These are phyloP conservation scores for Eilema sororculum DNA, from an alignment of 2,888 invertebrate genomes.

Conservation along the genomic window DNA sequence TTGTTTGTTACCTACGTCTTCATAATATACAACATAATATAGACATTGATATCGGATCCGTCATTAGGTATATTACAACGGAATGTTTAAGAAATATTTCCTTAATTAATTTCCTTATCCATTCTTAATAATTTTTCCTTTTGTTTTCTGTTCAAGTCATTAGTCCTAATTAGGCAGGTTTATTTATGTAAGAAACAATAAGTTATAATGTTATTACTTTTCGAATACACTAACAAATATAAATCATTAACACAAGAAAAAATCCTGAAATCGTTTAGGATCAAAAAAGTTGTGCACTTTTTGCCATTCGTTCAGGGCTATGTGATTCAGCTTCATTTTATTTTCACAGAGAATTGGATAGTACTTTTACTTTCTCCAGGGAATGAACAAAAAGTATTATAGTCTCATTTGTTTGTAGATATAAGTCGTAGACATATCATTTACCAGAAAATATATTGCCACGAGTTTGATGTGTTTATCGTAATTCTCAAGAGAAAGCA, in stretches of 20 bases:
- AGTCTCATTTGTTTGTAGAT: background rate
- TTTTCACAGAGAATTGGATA: constrained; percentile 8
- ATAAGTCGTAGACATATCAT: constrained; percentile 5
- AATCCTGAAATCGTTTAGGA: background rate
- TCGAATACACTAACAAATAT: background rate
- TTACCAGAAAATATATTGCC: background rate
- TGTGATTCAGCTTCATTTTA: background rate
- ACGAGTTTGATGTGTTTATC: background rate
- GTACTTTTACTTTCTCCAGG: background rate
- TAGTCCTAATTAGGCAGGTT: constrained; percentile 6
- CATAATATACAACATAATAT: background rate
- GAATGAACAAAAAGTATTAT: constrained; percentile 11
- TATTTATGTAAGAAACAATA: constrained; percentile 8
- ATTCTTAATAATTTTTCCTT: background rate
- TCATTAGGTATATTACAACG: background rate
- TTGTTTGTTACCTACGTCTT: no score
- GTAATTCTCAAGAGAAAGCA: background rate
- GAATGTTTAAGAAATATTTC: background rate
- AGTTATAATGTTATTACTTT: background rate
- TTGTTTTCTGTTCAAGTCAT: background rate
- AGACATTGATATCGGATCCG: background rate
- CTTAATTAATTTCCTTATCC: background rate
- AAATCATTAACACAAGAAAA: background rate
- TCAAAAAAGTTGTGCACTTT: constrained; percentile 5
- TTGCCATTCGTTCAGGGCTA: background rate